Evolutionary conservation across 2,888 invertebrate genomes (phyloP).

Genomic region (Nowickia ferox): DNA sequence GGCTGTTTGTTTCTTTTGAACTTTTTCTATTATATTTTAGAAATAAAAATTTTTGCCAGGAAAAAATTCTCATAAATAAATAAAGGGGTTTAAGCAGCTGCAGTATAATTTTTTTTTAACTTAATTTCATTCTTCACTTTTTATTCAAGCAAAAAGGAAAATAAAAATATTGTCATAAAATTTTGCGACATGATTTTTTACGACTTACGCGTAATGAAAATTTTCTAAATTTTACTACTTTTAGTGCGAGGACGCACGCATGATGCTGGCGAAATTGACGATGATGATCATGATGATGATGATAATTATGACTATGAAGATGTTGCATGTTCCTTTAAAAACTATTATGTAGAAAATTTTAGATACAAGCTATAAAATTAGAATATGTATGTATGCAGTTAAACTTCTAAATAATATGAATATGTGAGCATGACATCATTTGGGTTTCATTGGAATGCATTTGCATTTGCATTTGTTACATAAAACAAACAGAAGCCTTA

Average conservation of each 20-base stretch:
- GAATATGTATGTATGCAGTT: constrained; percentile 24
- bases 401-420: constrained; percentile 7
- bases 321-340: constrained; percentile 29
- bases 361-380: constrained; percentile 46
- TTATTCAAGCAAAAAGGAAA: constrained; percentile 21
- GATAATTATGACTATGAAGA: constrained; percentile 20
- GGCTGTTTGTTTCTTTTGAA: neutral
- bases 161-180: constrained; percentile 68
- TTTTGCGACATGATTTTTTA: constrained; percentile 70
- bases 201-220: constrained; percentile 69
- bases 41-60: neutral
- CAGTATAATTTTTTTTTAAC: constrained; percentile 10
- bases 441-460: constrained; percentile 45
- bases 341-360: constrained; percentile 14
- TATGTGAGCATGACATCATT: constrained; percentile 49
- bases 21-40: neutral
- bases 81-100: constrained; percentile 56
- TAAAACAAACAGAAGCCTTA: constrained; percentile 31
- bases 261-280: constrained; percentile 32
- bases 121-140: constrained; percentile 20
- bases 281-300: constrained; percentile 14
- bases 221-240: constrained; percentile 71
- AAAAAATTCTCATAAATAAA: constrained; percentile 16
- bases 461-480: constrained; percentile 45
- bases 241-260: constrained; percentile 55